A percentile compares a stretch with the other conserved stretches of the same genome.
Conservation (phyloP, 2,888 invertebrate species). For the Dione vanillae region DNA sequence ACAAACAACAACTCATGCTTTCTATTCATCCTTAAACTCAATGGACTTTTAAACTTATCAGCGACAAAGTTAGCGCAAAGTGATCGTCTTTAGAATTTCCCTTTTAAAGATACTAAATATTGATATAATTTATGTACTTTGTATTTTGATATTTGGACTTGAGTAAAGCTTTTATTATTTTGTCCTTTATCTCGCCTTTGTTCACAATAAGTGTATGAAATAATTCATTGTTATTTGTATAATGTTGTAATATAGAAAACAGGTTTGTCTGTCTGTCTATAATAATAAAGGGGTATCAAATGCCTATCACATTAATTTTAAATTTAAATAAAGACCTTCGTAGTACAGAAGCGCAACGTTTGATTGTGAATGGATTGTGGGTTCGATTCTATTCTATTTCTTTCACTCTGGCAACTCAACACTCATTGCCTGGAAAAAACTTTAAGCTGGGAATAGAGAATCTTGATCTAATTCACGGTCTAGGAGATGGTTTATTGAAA, state of each 20-base stretch:
- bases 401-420: too few relatives aligned
- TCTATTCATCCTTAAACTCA: not conserved
- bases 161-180: not conserved
- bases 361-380: too few relatives aligned
- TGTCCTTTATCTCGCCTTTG: conserved; percentile 4
- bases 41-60: conserved; percentile 16
- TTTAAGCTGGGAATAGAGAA: too few relatives aligned
- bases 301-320: too few relatives aligned
- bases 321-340: too few relatives aligned
- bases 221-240: not conserved
- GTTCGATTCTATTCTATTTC: too few relatives aligned
- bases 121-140: conserved; percentile 8
- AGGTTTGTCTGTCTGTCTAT: not conserved
- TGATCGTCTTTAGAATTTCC: conserved; percentile 8
- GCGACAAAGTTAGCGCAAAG: conserved; percentile 10
- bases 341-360: too few relatives aligned
- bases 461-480: too few relatives aligned
- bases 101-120: not conserved
- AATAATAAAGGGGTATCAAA: not conserved
- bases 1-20: conserved; percentile 1
- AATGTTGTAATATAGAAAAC: not conserved
- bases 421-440: too few relatives aligned
- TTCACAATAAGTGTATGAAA: not conserved
- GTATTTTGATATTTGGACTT: not conserved
- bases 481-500: too few relatives aligned